Evolutionary conservation across 2,797 vertebrate species (phyloP).

Genomic region (Dendrocincla fuliginosa): DNA sequence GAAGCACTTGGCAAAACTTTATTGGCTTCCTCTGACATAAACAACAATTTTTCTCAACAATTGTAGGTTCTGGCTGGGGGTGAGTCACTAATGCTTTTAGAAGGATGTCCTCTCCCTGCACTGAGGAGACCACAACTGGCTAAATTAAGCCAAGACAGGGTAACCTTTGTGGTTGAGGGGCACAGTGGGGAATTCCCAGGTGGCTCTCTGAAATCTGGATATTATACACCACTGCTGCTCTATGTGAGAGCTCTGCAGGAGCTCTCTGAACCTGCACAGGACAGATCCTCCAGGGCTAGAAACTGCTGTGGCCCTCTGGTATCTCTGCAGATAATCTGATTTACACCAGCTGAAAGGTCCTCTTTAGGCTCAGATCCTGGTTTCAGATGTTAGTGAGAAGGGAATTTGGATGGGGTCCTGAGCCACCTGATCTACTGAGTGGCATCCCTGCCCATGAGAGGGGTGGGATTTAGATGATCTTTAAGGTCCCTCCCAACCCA

Average conservation of each 20-base stretch:
- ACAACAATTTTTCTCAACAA: not conserved
- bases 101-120: conserved; percentile 5
- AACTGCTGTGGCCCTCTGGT: not conserved
- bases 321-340: not conserved
- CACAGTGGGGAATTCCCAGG: not conserved
- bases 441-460: not conserved
- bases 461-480: not conserved
- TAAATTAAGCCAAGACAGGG: not conserved
- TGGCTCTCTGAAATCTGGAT: not conserved
- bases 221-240: not conserved
- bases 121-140: not conserved
- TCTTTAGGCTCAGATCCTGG: not conserved
- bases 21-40: not conserved
- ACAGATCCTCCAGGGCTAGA: not conserved
- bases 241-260: not conserved
- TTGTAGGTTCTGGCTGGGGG: not conserved
- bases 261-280: not conserved
- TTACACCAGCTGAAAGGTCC: not conserved
- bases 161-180: conserved; percentile 26
- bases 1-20: not conserved
- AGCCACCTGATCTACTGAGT: not conserved
- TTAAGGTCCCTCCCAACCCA: not conserved
- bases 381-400: not conserved
- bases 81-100: conserved; percentile 21
- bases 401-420: not conserved